phyloP scores from a whole-genome alignment of 2,888 invertebrate species.

The Cryptocephalus primarius region DNA sequence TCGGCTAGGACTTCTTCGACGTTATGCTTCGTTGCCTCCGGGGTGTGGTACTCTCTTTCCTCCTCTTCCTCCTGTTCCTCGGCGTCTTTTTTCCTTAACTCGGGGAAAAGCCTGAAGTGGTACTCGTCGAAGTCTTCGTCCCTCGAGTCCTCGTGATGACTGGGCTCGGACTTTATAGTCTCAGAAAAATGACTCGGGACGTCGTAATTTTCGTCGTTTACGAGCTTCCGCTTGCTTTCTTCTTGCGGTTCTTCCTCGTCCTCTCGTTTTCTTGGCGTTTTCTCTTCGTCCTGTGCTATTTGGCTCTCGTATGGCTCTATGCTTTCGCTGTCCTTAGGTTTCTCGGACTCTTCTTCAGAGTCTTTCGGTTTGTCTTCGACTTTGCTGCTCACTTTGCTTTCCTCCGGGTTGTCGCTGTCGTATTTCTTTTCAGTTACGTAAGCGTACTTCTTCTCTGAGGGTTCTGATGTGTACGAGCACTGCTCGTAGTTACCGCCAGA shows the following conservation, averaged over 20 bases:
- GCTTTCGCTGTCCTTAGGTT: conserved; percentile 11
- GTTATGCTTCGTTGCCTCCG: conserved; percentile 49
- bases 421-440: conserved; percentile 54
- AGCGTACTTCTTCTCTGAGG: conserved; percentile 58
- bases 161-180: conserved; percentile 13
- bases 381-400: conserved; percentile 23
- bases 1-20: conserved; percentile 62
- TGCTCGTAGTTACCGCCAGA: conserved; percentile 68
- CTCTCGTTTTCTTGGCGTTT: not conserved
- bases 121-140: conserved; percentile 37
- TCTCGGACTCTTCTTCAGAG: conserved; percentile 22
- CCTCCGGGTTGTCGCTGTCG: conserved; percentile 44
- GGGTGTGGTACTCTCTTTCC: conserved; percentile 27
- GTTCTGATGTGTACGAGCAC: conserved; percentile 67
- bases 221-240: conserved; percentile 3
- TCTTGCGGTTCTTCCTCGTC: conserved; percentile 16
- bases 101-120: conserved; percentile 37
- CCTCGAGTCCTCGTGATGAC: not conserved
- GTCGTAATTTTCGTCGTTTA: conserved; percentile 17
- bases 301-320: conserved; percentile 14
- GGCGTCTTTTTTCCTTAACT: conserved; percentile 30
- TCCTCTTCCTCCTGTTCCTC: conserved; percentile 15
- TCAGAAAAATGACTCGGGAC: conserved; percentile 25
- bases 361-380: conserved; percentile 17
- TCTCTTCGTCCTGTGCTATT: conserved; percentile 1